Evolutionary conservation across 2,797 vertebrate species (phyloP).

Genomic region (Erpetoichthys calabaricus): DNA sequence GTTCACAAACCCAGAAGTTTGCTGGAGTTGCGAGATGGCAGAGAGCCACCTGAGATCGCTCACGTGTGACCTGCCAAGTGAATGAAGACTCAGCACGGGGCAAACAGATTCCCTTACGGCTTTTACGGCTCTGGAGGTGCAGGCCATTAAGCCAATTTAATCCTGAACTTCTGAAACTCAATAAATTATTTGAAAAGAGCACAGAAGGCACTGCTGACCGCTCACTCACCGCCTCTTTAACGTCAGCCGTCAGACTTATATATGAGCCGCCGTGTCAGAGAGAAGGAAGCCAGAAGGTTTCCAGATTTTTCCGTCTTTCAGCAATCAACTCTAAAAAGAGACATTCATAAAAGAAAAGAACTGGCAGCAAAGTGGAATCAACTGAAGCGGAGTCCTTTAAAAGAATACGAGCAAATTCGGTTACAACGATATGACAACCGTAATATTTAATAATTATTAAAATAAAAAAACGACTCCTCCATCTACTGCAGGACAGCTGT

Average conservation of each 20-base stretch:
- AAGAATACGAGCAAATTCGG: too few species aligned
- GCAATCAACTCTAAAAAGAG: slow-evolving; percentile 40
- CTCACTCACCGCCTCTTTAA: slow-evolving; percentile 14
- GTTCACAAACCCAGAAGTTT: too few species aligned
- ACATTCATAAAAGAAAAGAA: slow-evolving; percentile 29
- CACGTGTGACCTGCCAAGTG: slow-evolving; percentile 24
- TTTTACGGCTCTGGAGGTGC: slow-evolving; percentile 42
- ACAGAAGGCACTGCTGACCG: slow-evolving; percentile 25
- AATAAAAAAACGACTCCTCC: too few species aligned
- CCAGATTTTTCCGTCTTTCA: slow-evolving; percentile 33
- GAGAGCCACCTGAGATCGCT: slow-evolving; percentile 46
- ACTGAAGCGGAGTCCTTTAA: too few species aligned
- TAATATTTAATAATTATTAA: too few species aligned
- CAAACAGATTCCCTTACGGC: slow-evolving; percentile 43
- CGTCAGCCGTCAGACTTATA: slow-evolving; percentile 26
- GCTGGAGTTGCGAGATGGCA: too few species aligned
- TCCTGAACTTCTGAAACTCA: slow-evolving; percentile 35
- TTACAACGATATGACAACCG: too few species aligned
- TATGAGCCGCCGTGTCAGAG: slow-evolving; percentile 29
- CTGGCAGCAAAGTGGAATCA: slow-evolving; percentile 19
- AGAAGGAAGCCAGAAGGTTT: slow-evolving; percentile 29
- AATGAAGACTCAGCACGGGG: slow-evolving; percentile 31
- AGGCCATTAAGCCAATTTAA: slow-evolving; percentile 41
- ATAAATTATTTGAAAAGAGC: slow-evolving; percentile 38
- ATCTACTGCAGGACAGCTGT: too few species aligned